phyloP scores from a whole-genome alignment of 1,140 invertebrate species.

The Papilio xuthus region DNA sequence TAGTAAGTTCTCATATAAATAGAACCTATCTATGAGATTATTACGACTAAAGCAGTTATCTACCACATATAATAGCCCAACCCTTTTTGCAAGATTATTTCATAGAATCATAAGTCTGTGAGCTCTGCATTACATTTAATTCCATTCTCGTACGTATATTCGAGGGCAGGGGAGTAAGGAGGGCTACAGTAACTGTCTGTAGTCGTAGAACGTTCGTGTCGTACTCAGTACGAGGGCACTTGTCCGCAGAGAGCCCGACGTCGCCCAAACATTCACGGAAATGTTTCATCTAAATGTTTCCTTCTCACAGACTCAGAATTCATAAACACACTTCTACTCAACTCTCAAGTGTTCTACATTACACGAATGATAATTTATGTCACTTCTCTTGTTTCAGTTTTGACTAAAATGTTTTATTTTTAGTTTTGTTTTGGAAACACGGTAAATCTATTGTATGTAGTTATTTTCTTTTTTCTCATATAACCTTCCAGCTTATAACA shows the following conservation, averaged over 20 bases:
- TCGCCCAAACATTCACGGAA: slow-evolving; percentile 31
- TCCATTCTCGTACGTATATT: neutral
- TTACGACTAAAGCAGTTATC: no score
- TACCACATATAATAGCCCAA: no score
- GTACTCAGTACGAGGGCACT: slow-evolving; percentile 19
- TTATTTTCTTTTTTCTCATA: neutral
- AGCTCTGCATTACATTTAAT: slow-evolving; percentile 19
- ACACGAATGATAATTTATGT: slow-evolving; percentile 3
- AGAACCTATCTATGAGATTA: no score
- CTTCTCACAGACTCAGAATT: slow-evolving; percentile 22
- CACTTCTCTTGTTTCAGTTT: slow-evolving; percentile 7
- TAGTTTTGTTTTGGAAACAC: neutral
- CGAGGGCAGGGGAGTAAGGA: neutral
- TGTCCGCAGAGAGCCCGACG: slow-evolving; percentile 14
- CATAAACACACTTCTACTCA: slow-evolving; percentile 19
- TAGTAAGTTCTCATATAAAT: no score
- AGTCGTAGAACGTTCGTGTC: slow-evolving; percentile 2
- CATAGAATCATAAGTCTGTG: neutral
- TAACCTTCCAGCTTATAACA: neutral
- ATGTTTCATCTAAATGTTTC: slow-evolving; percentile 29
- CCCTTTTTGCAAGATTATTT: neutral
- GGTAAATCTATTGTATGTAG: neutral
- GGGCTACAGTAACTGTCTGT: slow-evolving; percentile 13
- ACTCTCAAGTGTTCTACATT: slow-evolving; percentile 10
- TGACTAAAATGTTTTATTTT: neutral